These are phyloP conservation scores for Amphiprion percula DNA, from an alignment of 2,113 vertebrate species.

Conservation along the genomic window DNA sequence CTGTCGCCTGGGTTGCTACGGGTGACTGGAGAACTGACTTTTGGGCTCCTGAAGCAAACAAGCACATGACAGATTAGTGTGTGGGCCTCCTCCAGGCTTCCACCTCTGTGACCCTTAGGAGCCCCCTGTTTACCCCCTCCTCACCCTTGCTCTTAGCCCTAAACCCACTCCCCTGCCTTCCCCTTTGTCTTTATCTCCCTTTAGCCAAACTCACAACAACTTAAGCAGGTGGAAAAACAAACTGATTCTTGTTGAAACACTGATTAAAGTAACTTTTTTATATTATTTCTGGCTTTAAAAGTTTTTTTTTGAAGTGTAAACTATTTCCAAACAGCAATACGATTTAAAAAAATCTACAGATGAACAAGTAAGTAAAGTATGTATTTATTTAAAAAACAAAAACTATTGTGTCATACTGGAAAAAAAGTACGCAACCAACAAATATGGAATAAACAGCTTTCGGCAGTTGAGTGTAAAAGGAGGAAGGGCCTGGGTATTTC, in stretches of 20 bases:
- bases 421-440: constrained; percentile 29
- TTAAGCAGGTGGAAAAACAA: constrained; percentile 60
- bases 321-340: background rate
- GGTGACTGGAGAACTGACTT: constrained; percentile 86
- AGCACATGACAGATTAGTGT: constrained; percentile 92
- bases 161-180: constrained; percentile 44
- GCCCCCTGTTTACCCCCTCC: constrained; percentile 71
- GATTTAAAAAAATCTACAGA: background rate
- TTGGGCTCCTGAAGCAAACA: constrained; percentile 87
- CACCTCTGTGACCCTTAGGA: constrained; percentile 89
- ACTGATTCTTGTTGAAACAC: constrained; percentile 35
- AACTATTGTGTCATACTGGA: constrained; percentile 3
- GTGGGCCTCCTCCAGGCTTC: constrained; percentile 86
- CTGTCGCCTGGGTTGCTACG: constrained; percentile 85
- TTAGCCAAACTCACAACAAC: constrained; percentile 65
- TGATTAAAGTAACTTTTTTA: constrained; percentile 7
- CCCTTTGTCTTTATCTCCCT: constrained; percentile 64
- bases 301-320: background rate
- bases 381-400: background rate
- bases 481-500: constrained; percentile 61
- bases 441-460: constrained; percentile 63
- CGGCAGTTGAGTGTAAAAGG: constrained; percentile 42
- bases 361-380: background rate
- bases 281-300: constrained; percentile 6
- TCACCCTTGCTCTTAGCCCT: constrained; percentile 57